Base-by-base conservation (phyloP, 2,888 invertebrate genomes). In the Conops quadrifasciatus region DNA sequence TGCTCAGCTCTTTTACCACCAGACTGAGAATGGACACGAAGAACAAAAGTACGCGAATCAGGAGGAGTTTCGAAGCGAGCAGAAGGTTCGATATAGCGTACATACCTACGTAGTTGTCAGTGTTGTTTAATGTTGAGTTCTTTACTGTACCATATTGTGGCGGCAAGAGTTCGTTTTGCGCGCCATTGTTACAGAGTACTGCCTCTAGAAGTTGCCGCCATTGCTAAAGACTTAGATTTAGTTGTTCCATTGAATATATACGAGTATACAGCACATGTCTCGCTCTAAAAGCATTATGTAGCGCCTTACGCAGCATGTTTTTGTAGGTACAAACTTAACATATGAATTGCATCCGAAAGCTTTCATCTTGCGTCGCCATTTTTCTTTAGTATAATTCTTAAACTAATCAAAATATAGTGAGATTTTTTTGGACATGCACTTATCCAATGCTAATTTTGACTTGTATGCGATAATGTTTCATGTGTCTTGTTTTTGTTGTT, bases 61-160 rank as follows among this genome's bases (percentile, higher is more conserved):
- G 59, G 74, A 76, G 51, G 74, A 78, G 73, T 82, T 78, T 72
- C 80, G 78, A 67, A 80, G 80, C 72, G 82, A 84, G 77, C 81
- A 83, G 78, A 84, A 85, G 85, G 85, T 86, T 85, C 82, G 81
- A 72, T 70, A 60, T 47, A 53, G n/a, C 26, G 36, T 62, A n/a
- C n/a, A n/a, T n/a, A n/a, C n/a, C n/a, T n/a, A n/a, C n/a, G n/a
- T n/a, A n/a, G 36, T 36, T 67, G 66, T 71, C 67, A 73, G 67
- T 71, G 72, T 71, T 76, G 49, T 71, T 70, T 67, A 45, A 63
- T 58, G 70, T 72, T 72, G 67, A 74, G 75, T 53, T 71, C 60
- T 51, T 62, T 58, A 21, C 43, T 67, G 58, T 76, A 45, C n/a
- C 28, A 26, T 28, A 13, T 16, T 49, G n/a, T 65, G 4, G 16